Evolutionary conservation across 2,113 vertebrate species (phyloP), one percentile per base, ranked within the genome.

Genomic region (Elanoides forficatus): DNA sequence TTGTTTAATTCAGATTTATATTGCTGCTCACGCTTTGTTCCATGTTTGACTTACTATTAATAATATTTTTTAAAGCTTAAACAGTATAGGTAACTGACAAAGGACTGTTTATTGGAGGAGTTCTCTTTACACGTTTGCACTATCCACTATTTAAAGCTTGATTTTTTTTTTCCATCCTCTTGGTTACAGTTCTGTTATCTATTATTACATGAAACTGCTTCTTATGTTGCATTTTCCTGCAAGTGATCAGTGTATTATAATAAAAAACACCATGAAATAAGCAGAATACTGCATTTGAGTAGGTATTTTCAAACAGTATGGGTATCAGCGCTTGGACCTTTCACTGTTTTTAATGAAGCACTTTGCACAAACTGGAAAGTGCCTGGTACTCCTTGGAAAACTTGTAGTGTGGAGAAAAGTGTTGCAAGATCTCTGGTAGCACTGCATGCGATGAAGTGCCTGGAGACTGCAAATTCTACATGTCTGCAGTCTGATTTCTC

Each of bases 21-120:
- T 62, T 68, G 48, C 34, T 56, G 52, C 30, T 89, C 60, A 45
- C 22, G 10, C 40, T 89, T 81, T 21, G 22, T 72, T 87, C 70
- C 36, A 7, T 60, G 40, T 81, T 93, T 95, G 21, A 56, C 19
- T 78, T 86, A 30, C 34, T 66, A 55, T 62, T 82, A 83, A 58
- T 47, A 70, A 71, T 43, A 56, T n/a, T 74, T 59, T 81, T 86
- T 86, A 83, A 91, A 92, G 38, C 21, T 56, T 93, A 79, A 94
- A 73, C 63, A 56, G 30, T 67, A 78, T 59, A 89, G 72, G 55
- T 42, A 86, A 72, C 21, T 84, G 63, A 53, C 27, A 70, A 75
- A 90, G 25, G n/a, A 23, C 29, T 66, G 55, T 68, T 93, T 82
- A 72, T 50, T 59, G 42, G 25, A 78, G 50, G 59, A 36, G 22